These are phyloP conservation scores for Fregata magnificens DNA, from an alignment of 2,113 vertebrate genomes.

Conservation along the genomic window DNA sequence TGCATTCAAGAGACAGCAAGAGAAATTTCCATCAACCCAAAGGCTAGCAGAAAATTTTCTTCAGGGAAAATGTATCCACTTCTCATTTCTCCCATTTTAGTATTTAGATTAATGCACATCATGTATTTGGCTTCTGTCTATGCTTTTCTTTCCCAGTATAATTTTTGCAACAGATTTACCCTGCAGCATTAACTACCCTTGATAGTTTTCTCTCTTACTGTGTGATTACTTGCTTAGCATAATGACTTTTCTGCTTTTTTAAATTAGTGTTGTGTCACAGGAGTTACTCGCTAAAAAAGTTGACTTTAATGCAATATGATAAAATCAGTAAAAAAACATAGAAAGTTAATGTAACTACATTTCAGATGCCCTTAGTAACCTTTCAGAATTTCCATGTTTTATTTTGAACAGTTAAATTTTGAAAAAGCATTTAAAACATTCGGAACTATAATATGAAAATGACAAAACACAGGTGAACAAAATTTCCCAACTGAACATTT, in stretches of 20 bases:
- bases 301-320: background rate
- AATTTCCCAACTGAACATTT: background rate
- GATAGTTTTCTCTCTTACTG: slow-evolving; percentile 30
- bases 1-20: background rate
- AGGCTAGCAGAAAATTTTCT: background rate
- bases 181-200: slow-evolving; percentile 40
- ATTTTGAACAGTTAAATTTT: background rate
- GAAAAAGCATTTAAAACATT: background rate
- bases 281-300: background rate
- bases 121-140: slow-evolving; percentile 43
- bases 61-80: background rate
- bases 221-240: slow-evolving; percentile 36
- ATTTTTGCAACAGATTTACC: slow-evolving; percentile 50
- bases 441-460: background rate
- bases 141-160: slow-evolving; percentile 30
- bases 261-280: background rate
- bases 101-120: slow-evolving; percentile 29
- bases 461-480: background rate
- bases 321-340: background rate
- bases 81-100: slow-evolving; percentile 12
- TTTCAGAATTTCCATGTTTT: background rate
- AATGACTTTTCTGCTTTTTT: slow-evolving; percentile 17
- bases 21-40: background rate
- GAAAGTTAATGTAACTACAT: background rate
- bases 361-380: background rate